Evolutionary conservation across 1,140 invertebrate genomes (phyloP).

Genomic region (Drosophila ohnishii): DNA sequence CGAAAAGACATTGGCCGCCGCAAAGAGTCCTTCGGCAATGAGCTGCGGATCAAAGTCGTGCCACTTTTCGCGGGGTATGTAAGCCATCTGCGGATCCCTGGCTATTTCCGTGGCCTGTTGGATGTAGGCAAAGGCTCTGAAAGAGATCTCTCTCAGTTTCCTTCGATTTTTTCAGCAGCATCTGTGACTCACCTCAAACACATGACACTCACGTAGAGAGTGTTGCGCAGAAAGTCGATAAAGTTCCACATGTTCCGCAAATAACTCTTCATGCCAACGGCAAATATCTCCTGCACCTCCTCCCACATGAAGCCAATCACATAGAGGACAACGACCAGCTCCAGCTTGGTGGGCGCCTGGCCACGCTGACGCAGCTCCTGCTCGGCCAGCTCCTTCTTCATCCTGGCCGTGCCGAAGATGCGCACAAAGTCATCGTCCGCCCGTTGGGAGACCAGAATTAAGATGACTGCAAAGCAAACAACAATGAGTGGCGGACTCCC

Average conservation of each 20-base stretch:
- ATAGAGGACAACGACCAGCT: conserved; percentile 90
- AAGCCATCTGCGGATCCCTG: conserved; percentile 86
- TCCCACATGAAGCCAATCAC: conserved; percentile 95
- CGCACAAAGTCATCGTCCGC: conserved; percentile 90
- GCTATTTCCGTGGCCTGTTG: conserved; percentile 88
- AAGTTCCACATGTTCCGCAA: conserved; percentile 97
- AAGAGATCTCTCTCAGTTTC: background rate
- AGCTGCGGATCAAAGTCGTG: conserved; percentile 96
- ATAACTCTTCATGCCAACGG: conserved; percentile 92
- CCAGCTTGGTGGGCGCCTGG: conserved; percentile 90
- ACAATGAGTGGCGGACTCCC: conserved; percentile 3
- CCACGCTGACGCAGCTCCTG: conserved; percentile 89
- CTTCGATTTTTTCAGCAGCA: background rate
- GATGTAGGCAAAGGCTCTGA: conserved; percentile 88
- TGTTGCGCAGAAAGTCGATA: conserved; percentile 96
- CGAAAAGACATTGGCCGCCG: conserved; percentile 94
- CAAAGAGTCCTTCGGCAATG: conserved; percentile 96
- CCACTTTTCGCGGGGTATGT: conserved; percentile 93
- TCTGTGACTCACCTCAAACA: conserved; percentile 85
- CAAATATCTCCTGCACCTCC: conserved; percentile 94
- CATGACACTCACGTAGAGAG: conserved; percentile 91
- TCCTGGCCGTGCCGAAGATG: conserved; percentile 87
- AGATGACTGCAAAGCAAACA: conserved; percentile 86
- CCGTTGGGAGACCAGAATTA: conserved; percentile 94
- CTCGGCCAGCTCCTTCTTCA: conserved; percentile 86